phyloP scores from a whole-genome alignment of 2,113 vertebrate genomes.

The Pelecanus crispus region DNA sequence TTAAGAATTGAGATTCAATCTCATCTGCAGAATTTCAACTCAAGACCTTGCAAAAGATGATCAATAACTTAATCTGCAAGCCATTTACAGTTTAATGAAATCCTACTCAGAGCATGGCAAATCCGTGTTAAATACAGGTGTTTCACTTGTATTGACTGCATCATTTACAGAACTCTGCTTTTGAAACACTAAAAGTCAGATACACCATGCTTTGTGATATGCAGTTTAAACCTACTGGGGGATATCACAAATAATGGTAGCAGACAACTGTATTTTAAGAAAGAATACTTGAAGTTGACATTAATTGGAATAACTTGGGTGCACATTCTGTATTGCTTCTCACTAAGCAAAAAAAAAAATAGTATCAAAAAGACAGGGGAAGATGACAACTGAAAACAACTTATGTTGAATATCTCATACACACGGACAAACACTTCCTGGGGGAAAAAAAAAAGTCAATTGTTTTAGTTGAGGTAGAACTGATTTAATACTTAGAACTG shows the following conservation, averaged over 20 bases:
- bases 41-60: neutral
- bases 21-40: neutral
- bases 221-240: neutral
- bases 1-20: neutral
- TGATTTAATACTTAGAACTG: neutral
- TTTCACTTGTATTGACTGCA: neutral
- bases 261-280: neutral
- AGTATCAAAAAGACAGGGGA: neutral
- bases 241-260: neutral
- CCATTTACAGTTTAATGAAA: neutral
- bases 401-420: neutral
- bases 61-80: neutral
- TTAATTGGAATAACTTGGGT: neutral
- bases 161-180: neutral
- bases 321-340: neutral
- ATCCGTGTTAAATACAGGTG: neutral
- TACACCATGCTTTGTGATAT: neutral
- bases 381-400: neutral
- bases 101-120: neutral
- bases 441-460: rapidly evolving
- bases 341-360: neutral
- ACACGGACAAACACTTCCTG: neutral
- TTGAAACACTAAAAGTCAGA: neutral
- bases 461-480: neutral
- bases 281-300: neutral